Base-by-base conservation (phyloP, 2,113 vertebrate genomes). In the Symphodus melops region DNA sequence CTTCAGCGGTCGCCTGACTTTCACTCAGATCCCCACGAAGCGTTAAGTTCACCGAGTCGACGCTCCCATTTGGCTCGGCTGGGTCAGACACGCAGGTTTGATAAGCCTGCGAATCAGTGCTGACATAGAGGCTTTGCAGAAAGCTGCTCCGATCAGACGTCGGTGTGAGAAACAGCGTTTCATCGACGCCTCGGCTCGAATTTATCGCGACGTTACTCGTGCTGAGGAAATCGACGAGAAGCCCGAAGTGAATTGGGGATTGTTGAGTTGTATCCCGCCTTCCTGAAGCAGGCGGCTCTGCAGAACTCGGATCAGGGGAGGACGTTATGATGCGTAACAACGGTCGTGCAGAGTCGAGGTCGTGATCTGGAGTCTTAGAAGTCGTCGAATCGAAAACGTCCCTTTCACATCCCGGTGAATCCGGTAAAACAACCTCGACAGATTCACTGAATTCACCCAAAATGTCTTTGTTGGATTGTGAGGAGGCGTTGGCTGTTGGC, bases 21-120 rank as follows among this genome's bases (percentile, higher is more conserved):
- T 74, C 49, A 2, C 63, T 79, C 9, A 41, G 11, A 17, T 79
- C 73, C 0, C 33, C 53, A 23, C 75, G 58, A 39, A 83, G 33
- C 3, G 77, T 80, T 0, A 77, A 79, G 55, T 64, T 79, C 0
- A 56, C 75, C 4, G 82, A 85, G 51, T 64, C 51, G 2, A 52
- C 56, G 0, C 37, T 72, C 61, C 63, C 13, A 1, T 76, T 55
- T 11, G 17, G 48, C 14, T 81, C 79, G 12, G 83, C 79, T 9
- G 79, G 19, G 14, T 79, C 64, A 0, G 91, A 94, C 0, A 1
- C 63, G 39, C 94, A 94, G 19, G 89, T 94, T 66, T 91, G 79
- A 5, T 95, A 94, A 19, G 77, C 79, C 80, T 95, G 92, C 0
- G 92, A 85, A 1, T 46, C 78, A 0, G 82, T 21, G 0, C 19